These are phyloP conservation scores for Pachliopta kotzebuea DNA, from an alignment of 2,888 invertebrate genomes.

Conservation along the genomic window DNA sequence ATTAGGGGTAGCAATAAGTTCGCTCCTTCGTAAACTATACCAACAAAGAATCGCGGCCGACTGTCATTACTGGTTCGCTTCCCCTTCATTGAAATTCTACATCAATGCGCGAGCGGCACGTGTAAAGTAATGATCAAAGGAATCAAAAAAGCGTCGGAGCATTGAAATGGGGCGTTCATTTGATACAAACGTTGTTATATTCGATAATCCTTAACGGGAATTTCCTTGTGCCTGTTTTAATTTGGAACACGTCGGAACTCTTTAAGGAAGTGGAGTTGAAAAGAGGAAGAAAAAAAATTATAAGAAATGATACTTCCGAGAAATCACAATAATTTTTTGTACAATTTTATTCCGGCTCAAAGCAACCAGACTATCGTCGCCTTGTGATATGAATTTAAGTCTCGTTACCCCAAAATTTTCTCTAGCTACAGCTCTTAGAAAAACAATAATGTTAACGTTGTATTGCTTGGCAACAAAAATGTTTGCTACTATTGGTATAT, in stretches of 20 bases:
- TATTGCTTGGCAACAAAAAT: too few species aligned
- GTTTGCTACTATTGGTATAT: too few species aligned
- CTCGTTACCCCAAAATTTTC: too few species aligned
- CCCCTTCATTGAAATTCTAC: constrained; percentile 30
- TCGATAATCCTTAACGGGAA: constrained; percentile 24
- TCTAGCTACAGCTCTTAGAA: too few species aligned
- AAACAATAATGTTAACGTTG: too few species aligned
- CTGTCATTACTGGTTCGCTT: constrained; percentile 21
- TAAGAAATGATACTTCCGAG: not conserved
- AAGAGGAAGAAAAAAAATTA: not conserved
- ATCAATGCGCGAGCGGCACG: constrained; percentile 23
- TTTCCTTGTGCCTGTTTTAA: constrained; percentile 18
- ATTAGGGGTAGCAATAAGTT: constrained; percentile 9
- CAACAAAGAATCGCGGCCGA: constrained; percentile 14
- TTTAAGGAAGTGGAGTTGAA: not conserved
- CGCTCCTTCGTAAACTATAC: constrained; percentile 14
- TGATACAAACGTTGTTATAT: constrained; percentile 22
- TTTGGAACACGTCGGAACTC: constrained; percentile 8
- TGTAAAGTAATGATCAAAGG: constrained; percentile 28
- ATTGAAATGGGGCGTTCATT: constrained; percentile 26
- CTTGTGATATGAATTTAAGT: too few species aligned
- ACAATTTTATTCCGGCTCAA: not conserved
- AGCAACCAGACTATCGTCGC: too few species aligned
- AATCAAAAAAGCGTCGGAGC: constrained; percentile 26
- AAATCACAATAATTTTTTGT: not conserved